Percentiles rank a stretch among this genome's conserved stretches.
phyloP scores from a whole-genome alignment of 2,113 vertebrate genomes.

The Dicrurus megarhynchus region DNA sequence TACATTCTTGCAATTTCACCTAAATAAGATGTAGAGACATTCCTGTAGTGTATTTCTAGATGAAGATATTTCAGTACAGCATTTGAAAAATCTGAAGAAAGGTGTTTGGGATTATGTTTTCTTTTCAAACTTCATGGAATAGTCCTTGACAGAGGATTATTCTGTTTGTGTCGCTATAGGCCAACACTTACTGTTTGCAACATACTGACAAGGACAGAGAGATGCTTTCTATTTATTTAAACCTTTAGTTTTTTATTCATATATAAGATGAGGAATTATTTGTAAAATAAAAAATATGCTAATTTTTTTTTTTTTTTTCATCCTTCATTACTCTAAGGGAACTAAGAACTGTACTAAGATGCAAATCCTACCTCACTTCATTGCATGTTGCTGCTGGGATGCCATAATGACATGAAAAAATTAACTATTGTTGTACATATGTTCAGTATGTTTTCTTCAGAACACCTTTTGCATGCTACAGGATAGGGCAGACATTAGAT shows the following conservation, averaged over 20 bases:
- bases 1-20: background rate
- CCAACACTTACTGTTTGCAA: background rate
- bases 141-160: background rate
- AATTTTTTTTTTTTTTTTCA: background rate
- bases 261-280: background rate
- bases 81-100: background rate
- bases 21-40: background rate
- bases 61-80: background rate
- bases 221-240: background rate
- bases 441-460: background rate
- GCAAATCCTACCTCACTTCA: background rate
- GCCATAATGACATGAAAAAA: background rate
- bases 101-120: background rate
- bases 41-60: background rate
- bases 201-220: background rate
- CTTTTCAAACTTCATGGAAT: background rate
- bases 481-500: background rate
- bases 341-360: background rate
- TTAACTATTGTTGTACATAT: background rate
- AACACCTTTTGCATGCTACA: background rate
- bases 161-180: background rate
- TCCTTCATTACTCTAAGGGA: background rate
- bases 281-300: constrained; percentile 23
- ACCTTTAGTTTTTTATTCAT: background rate
- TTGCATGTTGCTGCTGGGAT: background rate